A percentile compares a stretch with the other conserved stretches of the same genome.
Evolutionary conservation across 1,140 invertebrate species (phyloP).

Genomic region (Pissodes strobi): DNA sequence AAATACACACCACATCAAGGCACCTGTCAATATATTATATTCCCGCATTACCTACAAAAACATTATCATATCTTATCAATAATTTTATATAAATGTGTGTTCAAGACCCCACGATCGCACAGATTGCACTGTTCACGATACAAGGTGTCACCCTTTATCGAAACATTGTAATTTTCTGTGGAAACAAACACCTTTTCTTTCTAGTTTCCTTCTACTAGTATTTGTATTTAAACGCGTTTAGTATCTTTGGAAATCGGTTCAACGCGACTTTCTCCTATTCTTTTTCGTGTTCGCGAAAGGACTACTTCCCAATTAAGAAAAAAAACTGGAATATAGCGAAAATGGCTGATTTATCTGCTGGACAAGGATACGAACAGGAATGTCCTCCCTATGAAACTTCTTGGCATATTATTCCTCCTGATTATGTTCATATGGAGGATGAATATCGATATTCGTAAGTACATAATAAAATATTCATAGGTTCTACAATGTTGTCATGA

Average conservation of each 20-base stretch:
- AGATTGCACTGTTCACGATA: conserved; percentile 32
- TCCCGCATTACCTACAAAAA: conserved; percentile 14
- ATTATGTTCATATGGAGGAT: conserved; percentile 68
- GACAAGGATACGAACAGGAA: conserved; percentile 44
- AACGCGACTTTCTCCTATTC: not conserved
- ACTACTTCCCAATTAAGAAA: not conserved
- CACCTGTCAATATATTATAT: conserved; percentile 40
- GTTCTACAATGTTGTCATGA: too few relatives aligned
- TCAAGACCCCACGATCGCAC: conserved; percentile 29
- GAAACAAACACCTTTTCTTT: not conserved
- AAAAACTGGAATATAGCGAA: not conserved
- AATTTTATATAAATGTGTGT: conserved; percentile 42
- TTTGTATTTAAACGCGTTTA: not conserved
- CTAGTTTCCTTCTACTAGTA: not conserved
- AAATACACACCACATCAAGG: too few relatives aligned
- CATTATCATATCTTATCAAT: conserved; percentile 42
- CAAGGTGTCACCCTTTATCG: conserved; percentile 18
- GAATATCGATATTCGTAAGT: conserved; percentile 61
- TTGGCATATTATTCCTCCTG: conserved; percentile 71
- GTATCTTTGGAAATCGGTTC: not conserved
- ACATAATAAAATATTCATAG: too few relatives aligned
- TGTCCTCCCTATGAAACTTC: conserved; percentile 62
- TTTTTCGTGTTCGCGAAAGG: not conserved
- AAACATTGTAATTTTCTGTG: conserved; percentile 5
- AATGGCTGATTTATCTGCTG: conserved; percentile 31